Base-by-base conservation (phyloP, 37 sponge, comb jelly and placozoan species). In the Oscarella lobularis region DNA sequence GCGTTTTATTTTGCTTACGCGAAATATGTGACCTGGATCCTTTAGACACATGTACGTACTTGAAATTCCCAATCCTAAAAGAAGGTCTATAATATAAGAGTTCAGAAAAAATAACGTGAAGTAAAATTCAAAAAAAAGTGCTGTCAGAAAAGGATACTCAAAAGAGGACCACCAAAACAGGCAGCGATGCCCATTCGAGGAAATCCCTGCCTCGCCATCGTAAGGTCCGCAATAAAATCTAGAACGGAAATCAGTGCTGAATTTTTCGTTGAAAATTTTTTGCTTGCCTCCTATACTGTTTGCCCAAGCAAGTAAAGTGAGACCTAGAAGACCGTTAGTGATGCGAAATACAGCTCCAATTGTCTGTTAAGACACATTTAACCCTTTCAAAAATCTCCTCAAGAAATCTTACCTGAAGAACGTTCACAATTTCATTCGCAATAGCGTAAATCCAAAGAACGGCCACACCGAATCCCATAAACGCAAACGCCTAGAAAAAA, bases 231-330 rank as follows among this genome's bases (percentile, higher is more conserved):
- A 0, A 97, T 88, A 31, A 93, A 89, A 85, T 97, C 98, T 92
- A 48, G 9, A 27, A 48, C 20, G 9, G 9, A 48, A 48, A 20
- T 20, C 9, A 48, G 14, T 48, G 9, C 9, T 48, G 20, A 27
- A 48, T 48, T 27, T 9, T 48, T 20, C 9, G 20, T 20, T 48
- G 20, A 48, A 48, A 48, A 48, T 48, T 48, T 48, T 1, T 27
- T 0, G 55, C 83, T 33, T 29, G 88, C 93, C 93, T 81, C 98
- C 98, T 74, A 97, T 85, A 39, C 98, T 93, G 83, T 97, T 97
- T 1, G 95, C 98, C 98, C 98, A 97, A 20, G 98, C 96, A 34
- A 97, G 75, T n/a, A 97, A 55, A 27, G 98, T 97, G 54, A 97
- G 78, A 36, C 98, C 98, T 2, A 97, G 74, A 1, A 97, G 87